Percentiles rank a stretch among this genome's conserved stretches.
phyloP scores from a whole-genome alignment of 2,888 invertebrate species.

The Merodon equestris region DNA sequence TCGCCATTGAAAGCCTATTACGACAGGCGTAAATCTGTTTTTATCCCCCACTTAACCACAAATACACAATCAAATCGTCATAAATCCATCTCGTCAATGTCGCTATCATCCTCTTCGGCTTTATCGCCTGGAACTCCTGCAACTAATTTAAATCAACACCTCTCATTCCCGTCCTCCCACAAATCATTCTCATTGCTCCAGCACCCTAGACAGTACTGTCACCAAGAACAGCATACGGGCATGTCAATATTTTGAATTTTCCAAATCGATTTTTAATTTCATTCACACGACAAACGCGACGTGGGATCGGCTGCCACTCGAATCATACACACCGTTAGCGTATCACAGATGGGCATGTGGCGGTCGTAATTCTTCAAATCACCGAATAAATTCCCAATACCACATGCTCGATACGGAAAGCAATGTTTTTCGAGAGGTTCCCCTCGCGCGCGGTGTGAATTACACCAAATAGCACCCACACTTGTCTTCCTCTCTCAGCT shows the following conservation, averaged over 20 bases:
- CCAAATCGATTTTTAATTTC: slow-evolving; percentile 57
- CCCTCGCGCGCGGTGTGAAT: slow-evolving; percentile 11
- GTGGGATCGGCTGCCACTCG: slow-evolving; percentile 9
- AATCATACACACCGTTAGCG: slow-evolving; percentile 12
- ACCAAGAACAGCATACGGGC: slow-evolving; percentile 1
- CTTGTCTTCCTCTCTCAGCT: slow-evolving; percentile 17
- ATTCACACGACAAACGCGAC: slow-evolving; percentile 18
- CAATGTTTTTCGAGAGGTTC: slow-evolving; percentile 8
- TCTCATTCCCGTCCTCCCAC: slow-evolving; percentile 20
- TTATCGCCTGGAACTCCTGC: slow-evolving; percentile 28
- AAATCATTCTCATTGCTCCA: slow-evolving; percentile 30
- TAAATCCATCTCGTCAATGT: slow-evolving; percentile 38
- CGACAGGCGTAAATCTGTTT: slow-evolving; percentile 11
- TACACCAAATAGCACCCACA: slow-evolving; percentile 22
- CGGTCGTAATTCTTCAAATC: slow-evolving; percentile 47
- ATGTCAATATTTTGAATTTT: slow-evolving; percentile 51
- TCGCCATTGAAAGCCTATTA: too few relatives aligned
- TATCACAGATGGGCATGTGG: slow-evolving; percentile 48
- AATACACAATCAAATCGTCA: slow-evolving; percentile 35
- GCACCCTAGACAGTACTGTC: slow-evolving; percentile 22
- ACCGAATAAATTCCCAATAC: slow-evolving; percentile 38
- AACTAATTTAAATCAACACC: slow-evolving; percentile 49
- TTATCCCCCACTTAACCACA: slow-evolving; percentile 8
- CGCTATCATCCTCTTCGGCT: slow-evolving; percentile 25
- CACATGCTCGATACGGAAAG: slow-evolving; percentile 6